Base-by-base conservation (phyloP, 2,113 vertebrate species). In the Macquaria australasica region DNA sequence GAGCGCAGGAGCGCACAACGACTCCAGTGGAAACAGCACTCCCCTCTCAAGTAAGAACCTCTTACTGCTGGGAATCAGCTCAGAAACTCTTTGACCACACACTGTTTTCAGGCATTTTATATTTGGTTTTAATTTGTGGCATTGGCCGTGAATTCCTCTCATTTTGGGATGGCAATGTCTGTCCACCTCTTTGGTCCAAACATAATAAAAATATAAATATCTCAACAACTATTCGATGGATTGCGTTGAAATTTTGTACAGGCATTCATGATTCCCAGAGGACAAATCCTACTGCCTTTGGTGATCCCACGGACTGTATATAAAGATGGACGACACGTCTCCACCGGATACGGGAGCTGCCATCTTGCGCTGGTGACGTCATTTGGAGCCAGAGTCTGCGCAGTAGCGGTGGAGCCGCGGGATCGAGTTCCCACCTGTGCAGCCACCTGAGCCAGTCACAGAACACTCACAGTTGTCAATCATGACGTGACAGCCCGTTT, bases 41-140 rank as follows among this genome's bases (percentile, higher is more conserved):
- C 18, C 45, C 10, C n/a, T 62, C n/a, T 76, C 79, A 80, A 77
- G 93, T 93, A 91, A 93, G 93, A 84, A 23, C 37, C 25, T 48
- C 28, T 62, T 39, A 12, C 28, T 77, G 21, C 66, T 68, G 20
- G 8, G 5, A 64, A 66, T 73, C n/a, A 37, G 23, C 12, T 68
- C 48, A 50, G 39, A 37, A 81, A 51, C 14, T 2, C 20, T 59
- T 45, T 71, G 31, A 76, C 16, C 37, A 5, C 60, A 50, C 14
- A 56, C 37, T 73, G 25, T 20, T 80, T 10, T 55, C 34, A n/a
- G n/a, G 6, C 5, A 43, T 66, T 68, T 31, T 37, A 34, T 2
- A 25, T 72, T 21, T 48, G 20, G 1, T 28, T 55, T 12, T 82
- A 21, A 45, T 69, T 25, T 3, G 6, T 8, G 20, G 34, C 25